Evolutionary conservation across 1,140 invertebrate species (phyloP).

Genomic region (Drosophila paulistorum): DNA sequence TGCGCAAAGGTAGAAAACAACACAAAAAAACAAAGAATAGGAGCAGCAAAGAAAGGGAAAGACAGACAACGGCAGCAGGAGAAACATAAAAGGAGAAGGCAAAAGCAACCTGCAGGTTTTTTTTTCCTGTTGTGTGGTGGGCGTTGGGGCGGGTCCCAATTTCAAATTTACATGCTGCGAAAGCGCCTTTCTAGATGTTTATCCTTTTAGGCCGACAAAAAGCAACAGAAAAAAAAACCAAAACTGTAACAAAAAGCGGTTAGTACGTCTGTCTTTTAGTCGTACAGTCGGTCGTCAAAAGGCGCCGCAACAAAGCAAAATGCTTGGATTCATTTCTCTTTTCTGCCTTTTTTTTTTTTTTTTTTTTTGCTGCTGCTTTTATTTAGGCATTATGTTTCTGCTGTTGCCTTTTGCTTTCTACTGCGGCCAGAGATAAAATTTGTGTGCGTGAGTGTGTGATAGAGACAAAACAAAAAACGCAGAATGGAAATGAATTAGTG

Average conservation of each 20-base stretch:
- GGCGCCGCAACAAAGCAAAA: slow-evolving; percentile 72
- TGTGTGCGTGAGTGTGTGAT: neutral
- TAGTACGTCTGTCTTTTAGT: slow-evolving; percentile 13
- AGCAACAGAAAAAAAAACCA: slow-evolving; percentile 19
- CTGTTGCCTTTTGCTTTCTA: slow-evolving; percentile 13
- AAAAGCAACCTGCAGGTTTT: neutral
- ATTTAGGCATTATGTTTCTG: slow-evolving; percentile 23
- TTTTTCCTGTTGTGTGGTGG: neutral
- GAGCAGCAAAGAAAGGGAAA: slow-evolving; percentile 17
- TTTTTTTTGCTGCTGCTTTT: neutral
- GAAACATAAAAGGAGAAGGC: neutral
- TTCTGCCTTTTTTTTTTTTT: slow-evolving; percentile 21
- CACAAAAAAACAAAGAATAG: slow-evolving; percentile 4
- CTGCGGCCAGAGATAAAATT: slow-evolving; percentile 24
- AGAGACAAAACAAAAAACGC: slow-evolving; percentile 6
- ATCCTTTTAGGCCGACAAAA: slow-evolving; percentile 61
- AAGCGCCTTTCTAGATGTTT: slow-evolving; percentile 73
- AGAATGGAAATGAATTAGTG: slow-evolving; percentile 42
- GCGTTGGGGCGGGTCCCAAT: slow-evolving; percentile 20
- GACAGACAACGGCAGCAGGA: slow-evolving; percentile 21
- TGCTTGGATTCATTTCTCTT: slow-evolving; percentile 33
- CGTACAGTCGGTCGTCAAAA: slow-evolving; percentile 48
- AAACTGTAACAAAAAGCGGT: slow-evolving; percentile 26
- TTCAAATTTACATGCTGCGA: slow-evolving; percentile 59
- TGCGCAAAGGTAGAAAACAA: slow-evolving; percentile 58